Percentiles rank a stretch among this genome's conserved stretches.
phyloP scores from a whole-genome alignment of 30 jellyfish, hydroid and myxozoan species.

The Chironex yamaguchii region DNA sequence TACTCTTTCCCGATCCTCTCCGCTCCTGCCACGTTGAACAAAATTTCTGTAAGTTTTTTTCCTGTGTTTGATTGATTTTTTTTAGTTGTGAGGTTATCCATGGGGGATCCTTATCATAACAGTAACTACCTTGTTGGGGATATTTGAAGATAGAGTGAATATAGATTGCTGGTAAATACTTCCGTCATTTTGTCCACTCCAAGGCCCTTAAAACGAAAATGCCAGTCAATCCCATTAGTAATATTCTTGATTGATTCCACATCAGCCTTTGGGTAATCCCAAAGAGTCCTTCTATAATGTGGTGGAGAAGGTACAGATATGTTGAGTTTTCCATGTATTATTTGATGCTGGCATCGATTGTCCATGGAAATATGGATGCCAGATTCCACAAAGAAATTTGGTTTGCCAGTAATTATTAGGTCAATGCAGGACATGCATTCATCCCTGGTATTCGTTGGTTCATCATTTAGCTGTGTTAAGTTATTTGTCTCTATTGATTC shows the following conservation, averaged over 20 bases:
- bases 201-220: background rate
- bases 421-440: too few relatives aligned
- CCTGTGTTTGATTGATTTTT: constrained; percentile 18
- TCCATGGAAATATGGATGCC: too few relatives aligned
- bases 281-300: background rate
- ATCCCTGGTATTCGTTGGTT: too few relatives aligned
- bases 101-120: constrained; percentile 23
- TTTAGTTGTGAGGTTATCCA: constrained; percentile 18
- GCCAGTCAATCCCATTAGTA: constrained; percentile 5
- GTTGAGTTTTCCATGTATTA: too few relatives aligned
- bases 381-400: background rate
- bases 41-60: constrained; percentile 5
- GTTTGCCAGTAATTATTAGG: background rate
- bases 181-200: constrained; percentile 20
- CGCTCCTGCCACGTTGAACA: constrained; percentile 9
- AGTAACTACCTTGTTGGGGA: too few relatives aligned
- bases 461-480: constrained; percentile 20
- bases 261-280: background rate
- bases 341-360: too few relatives aligned
- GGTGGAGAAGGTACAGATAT: constrained; percentile 2
- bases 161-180: constrained; percentile 6
- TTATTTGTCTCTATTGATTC: constrained; percentile 13
- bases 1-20: background rate
- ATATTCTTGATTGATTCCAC: background rate
- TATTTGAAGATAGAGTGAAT: too few relatives aligned